Conservation (phyloP, 2,797 vertebrate species). For the Catamblyrhynchus diadema region DNA sequence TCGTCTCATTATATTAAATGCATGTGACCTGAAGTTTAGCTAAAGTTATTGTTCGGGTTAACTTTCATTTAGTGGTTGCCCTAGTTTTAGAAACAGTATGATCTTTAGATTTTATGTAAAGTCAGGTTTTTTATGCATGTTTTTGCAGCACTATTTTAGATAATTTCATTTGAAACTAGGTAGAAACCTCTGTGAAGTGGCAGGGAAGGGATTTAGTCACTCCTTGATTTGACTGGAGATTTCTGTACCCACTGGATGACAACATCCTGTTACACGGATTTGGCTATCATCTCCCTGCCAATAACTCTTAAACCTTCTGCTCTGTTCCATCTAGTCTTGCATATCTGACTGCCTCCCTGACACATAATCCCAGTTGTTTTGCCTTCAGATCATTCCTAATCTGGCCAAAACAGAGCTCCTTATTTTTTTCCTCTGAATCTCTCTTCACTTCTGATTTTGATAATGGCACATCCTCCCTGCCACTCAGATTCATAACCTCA, state of each 20-base stretch:
- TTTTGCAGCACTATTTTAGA: constrained; percentile 56
- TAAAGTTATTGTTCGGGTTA: constrained; percentile 73
- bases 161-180: constrained; percentile 22
- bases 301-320: constrained; percentile 53
- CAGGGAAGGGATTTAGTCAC: constrained; percentile 36
- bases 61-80: constrained; percentile 69
- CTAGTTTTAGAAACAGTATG: constrained; percentile 70
- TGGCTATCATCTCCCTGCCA: constrained; percentile 48
- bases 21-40: constrained; percentile 70
- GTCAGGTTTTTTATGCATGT: constrained; percentile 11
- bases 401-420: constrained; percentile 38
- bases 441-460: constrained; percentile 26
- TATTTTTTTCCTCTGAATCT: constrained; percentile 38
- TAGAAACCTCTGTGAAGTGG: background rate
- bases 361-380: constrained; percentile 49
- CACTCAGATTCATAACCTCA: background rate
- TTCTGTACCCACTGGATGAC: constrained; percentile 24
- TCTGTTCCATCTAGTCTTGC: constrained; percentile 25
- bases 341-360: constrained; percentile 44
- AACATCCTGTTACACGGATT: constrained; percentile 36
- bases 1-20: constrained; percentile 71
- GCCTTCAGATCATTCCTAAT: constrained; percentile 59
- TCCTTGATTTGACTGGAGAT: constrained; percentile 49
- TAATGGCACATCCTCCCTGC: background rate
- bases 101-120: constrained; percentile 69